phyloP scores from a whole-genome alignment of 2,797 vertebrate species.

The Xiphophorus birchmanni region DNA sequence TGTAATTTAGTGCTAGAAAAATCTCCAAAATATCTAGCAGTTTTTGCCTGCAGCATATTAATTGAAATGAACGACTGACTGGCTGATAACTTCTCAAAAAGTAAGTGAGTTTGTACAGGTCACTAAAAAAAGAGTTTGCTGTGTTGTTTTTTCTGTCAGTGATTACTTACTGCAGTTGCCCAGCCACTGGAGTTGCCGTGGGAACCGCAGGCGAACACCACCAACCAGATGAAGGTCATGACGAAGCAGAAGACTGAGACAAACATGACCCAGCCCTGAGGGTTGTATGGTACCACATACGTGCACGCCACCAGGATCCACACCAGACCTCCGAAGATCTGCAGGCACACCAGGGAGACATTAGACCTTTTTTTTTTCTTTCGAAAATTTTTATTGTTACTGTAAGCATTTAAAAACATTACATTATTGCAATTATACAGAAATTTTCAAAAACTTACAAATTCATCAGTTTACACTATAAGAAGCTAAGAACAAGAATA shows the following conservation, averaged over 20 bases:
- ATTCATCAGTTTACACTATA: too few relatives aligned
- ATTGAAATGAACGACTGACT: neutral
- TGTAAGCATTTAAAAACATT: too few relatives aligned
- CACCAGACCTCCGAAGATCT: constrained; percentile 86
- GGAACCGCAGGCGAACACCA: constrained; percentile 77
- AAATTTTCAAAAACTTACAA: too few relatives aligned
- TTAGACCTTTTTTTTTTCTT: neutral
- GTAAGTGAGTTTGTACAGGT: too few relatives aligned
- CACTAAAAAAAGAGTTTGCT: neutral
- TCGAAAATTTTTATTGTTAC: too few relatives aligned
- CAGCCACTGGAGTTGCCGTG: constrained; percentile 73
- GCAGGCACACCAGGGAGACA: neutral
- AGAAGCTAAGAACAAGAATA: too few relatives aligned
- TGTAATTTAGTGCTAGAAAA: neutral
- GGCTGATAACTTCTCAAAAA: neutral
- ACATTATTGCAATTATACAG: too few relatives aligned
- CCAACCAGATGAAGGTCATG: constrained; percentile 81
- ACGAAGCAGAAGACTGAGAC: constrained; percentile 91
- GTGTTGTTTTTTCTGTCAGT: neutral
- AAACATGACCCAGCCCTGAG: constrained; percentile 92
- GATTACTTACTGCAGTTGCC: constrained; percentile 72
- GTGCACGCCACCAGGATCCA: constrained; percentile 92
- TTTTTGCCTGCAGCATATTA: neutral
- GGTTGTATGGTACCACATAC: constrained; percentile 51
- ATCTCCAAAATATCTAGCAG: neutral